Evolutionary conservation across 2,797 vertebrate species (phyloP).

Genomic region (Eidolon dupreanum): DNA sequence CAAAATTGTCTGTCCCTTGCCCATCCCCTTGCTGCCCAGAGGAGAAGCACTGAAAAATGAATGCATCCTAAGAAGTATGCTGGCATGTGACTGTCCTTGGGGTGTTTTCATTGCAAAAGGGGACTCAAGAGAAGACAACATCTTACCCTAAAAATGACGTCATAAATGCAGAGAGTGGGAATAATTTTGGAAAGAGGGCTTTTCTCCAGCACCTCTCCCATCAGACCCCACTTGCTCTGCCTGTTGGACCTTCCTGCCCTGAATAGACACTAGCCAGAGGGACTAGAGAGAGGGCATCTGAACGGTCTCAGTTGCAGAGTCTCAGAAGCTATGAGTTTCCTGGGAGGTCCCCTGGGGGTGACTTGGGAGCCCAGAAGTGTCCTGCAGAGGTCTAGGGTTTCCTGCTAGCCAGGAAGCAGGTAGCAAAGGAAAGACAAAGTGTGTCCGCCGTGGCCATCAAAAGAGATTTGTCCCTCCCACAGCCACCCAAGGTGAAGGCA

Average conservation of each 20-base stretch:
- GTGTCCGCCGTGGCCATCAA: fast-evolving
- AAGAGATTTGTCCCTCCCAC: not conserved
- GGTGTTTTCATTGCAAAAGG: not conserved
- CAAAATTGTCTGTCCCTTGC: not conserved
- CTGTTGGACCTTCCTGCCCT: not conserved
- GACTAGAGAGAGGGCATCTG: not conserved
- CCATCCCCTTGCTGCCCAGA: not conserved
- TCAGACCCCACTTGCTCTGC: not conserved
- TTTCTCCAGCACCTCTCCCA: not conserved
- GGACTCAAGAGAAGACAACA: not conserved
- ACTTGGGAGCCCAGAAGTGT: not conserved
- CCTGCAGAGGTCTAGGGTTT: not conserved
- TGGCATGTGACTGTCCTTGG: not conserved
- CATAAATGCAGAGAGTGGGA: not conserved
- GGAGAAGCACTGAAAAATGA: not conserved
- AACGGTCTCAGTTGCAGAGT: not conserved
- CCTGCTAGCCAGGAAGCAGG: not conserved
- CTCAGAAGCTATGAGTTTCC: not conserved
- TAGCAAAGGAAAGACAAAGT: not conserved
- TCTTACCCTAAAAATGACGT: not conserved
- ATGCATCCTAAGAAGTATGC: not conserved
- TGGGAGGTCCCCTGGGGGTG: not conserved
- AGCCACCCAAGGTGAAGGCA: not conserved
- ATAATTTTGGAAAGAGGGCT: not conserved
- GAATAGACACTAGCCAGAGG: not conserved